Evolutionary conservation across 2,888 invertebrate species (phyloP), one percentile per base, ranked within the genome.

Genomic region (Aporophyla lueneburgensis): DNA sequence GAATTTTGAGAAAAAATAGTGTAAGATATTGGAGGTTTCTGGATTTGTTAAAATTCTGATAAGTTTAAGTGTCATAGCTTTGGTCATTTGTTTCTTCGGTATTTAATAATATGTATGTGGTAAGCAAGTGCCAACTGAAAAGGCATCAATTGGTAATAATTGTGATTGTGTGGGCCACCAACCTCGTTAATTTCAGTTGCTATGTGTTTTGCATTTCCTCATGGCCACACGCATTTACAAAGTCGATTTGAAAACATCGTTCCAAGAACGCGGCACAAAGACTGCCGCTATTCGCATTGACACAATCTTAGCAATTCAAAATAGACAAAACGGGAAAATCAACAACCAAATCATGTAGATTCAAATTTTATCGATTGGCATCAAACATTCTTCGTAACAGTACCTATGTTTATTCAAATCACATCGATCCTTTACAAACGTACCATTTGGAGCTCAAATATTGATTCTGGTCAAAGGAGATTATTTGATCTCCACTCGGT

Each of bases 401-500:
- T 84, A 85, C 81, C 85, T 80, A 92, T 93, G 91, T 93, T 93
- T 93, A 93, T 93, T 94, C 90, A 91, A 94, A 94, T 93, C 94
- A 92, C 92, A 83, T 80, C 88, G 91, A 86, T 88, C 88, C 88
- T 90, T 91, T 86, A 89, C 91, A 89, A 89, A 81, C 84, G 86
- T 87, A 89, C 92, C 91, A 92, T 91, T 91, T 89, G 84, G 85
- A 85, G 88, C 83, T 81, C 91, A 92, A 93, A 94, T 93, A 93
- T 95, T 93, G 89, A 89, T 92, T 85, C 87, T 90, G 91, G 92
- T 91, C 91, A 93, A 92, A 94, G 91, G 89, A 89, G 91, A 93
- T 93, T 94, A 92, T 94, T 94, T 94, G 93, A 92, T 92, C 89
- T 91, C 83, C 92, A 91, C 93, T 93, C 91, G 80, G 90, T 91